These are phyloP conservation scores for Eciton burchellii DNA, from an alignment of 1,140 invertebrate species.

Conservation along the genomic window DNA sequence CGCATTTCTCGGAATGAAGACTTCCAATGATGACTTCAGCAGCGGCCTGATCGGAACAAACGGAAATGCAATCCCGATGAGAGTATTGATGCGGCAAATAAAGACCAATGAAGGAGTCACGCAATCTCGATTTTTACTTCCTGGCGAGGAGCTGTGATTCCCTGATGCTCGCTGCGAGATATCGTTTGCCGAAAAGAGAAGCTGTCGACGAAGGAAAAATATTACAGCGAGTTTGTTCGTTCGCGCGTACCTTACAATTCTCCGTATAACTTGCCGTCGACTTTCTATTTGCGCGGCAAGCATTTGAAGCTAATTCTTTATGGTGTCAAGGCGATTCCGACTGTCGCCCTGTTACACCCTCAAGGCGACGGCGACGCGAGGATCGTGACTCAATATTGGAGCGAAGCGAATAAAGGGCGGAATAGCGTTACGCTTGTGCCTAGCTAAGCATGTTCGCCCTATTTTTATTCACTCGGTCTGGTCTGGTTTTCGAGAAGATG, in stretches of 20 bases:
- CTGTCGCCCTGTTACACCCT: too few relatives aligned
- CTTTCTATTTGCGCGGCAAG: too few relatives aligned
- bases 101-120: not conserved
- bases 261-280: not conserved
- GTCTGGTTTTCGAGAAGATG: not conserved
- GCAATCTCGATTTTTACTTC: constrained; percentile 25
- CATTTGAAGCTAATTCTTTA: not conserved
- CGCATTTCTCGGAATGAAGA: constrained; percentile 12
- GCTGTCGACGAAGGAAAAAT: not conserved
- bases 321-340: too few relatives aligned
- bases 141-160: not conserved
- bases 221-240: not conserved
- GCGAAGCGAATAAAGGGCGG: not conserved
- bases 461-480: not conserved
- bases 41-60: not conserved
- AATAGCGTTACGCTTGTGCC: not conserved
- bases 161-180: not conserved
- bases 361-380: too few relatives aligned
- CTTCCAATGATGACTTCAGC: not conserved
- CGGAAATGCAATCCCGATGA: constrained; percentile 1
- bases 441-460: not conserved
- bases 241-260: not conserved
- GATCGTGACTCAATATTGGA: too few relatives aligned
- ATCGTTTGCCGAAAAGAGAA: not conserved
- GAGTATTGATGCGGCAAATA: constrained; percentile 34